Base-by-base conservation (phyloP, 2,888 invertebrate genomes). In the Notocelia uddmanniana region DNA sequence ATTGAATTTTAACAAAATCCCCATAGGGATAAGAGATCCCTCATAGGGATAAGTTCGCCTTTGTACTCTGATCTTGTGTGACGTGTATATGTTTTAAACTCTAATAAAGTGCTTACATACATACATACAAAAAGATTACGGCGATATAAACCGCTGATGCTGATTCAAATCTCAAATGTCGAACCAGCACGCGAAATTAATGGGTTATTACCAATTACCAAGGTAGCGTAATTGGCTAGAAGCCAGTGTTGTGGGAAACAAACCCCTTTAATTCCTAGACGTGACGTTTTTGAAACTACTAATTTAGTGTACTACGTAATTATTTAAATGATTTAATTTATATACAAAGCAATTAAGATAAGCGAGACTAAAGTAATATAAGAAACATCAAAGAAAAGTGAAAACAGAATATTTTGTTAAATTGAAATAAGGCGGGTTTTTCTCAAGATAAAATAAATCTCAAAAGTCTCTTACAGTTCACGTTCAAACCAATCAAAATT, bases 81-180 rank as follows among this genome's bases (percentile, higher is more conserved):
- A n/a, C n/a, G n/a, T n/a, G n/a, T n/a, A n/a, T n/a, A n/a, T n/a
- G n/a, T n/a, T n/a, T n/a, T n/a, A n/a, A n/a, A n/a, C n/a, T n/a
- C n/a, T n/a, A n/a, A n/a, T n/a, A n/a, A n/a, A n/a, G n/a, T n/a
- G n/a, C n/a, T n/a, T n/a, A n/a, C n/a, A n/a, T n/a, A n/a, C n/a
- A n/a, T n/a, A n/a, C n/a, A n/a, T n/a, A n/a, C n/a, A n/a, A n/a
- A n/a, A n/a, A n/a, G n/a, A n/a, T 60, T 23, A 21, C 23, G 45
- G n/a, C 23, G n/a, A 26, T 45, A 23, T 41, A 23, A 23, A 45
- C 60, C 10, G 23, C 45, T 23, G 19, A 23, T 23, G 34, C 41
- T 23, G 23, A n/a, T 58, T 58, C 10, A 58, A 34, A 9, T 60
- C n/a, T 60, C 60, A 60, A 59, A 59, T 59, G 60, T 60, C 15